These are phyloP conservation scores for Synchiropus splendidus DNA, from an alignment of 2,113 vertebrate genomes.

Conservation along the genomic window DNA sequence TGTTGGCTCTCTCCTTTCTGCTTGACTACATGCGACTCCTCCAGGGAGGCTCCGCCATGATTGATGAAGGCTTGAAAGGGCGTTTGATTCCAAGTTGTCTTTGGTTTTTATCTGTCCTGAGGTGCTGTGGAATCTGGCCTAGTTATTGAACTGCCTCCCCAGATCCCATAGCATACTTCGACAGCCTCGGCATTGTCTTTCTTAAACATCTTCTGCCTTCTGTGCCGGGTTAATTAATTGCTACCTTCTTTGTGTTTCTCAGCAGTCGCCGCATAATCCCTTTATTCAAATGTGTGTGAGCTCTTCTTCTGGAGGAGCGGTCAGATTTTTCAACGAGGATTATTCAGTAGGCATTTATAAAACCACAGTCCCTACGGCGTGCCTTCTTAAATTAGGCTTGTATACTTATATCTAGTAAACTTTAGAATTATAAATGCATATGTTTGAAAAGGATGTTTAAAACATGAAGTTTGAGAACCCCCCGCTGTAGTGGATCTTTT, in stretches of 20 bases:
- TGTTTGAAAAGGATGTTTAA: too few species aligned
- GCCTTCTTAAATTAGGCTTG: too few species aligned
- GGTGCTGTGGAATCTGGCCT: slow-evolving; percentile 55
- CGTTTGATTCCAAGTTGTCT: slow-evolving; percentile 55
- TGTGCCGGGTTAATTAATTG: slow-evolving; percentile 46
- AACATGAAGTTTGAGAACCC: too few species aligned
- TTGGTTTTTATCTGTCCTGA: slow-evolving; percentile 47
- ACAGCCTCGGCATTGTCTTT: slow-evolving; percentile 42
- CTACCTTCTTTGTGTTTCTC: slow-evolving; percentile 44
- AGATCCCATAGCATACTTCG: slow-evolving; percentile 22
- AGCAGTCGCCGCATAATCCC: slow-evolving; percentile 50
- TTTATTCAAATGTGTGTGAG: slow-evolving; percentile 35
- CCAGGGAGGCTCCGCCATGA: slow-evolving; percentile 36
- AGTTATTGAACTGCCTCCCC: slow-evolving; percentile 49
- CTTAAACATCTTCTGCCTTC: slow-evolving; percentile 38
- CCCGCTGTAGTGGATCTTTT: too few species aligned
- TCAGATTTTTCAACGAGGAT: slow-evolving; percentile 8
- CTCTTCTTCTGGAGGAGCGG: too few species aligned
- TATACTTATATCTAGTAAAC: too few species aligned
- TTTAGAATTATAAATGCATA: too few species aligned
- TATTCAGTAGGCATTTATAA: too few species aligned
- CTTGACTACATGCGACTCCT: slow-evolving; percentile 30
- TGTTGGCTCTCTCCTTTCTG: slow-evolving; percentile 13
- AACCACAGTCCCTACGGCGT: too few species aligned
- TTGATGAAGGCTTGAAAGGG: slow-evolving; percentile 57